A percentile compares a stretch with the other conserved stretches of the same genome.
Evolutionary conservation across 2,888 invertebrate species (phyloP).

Genomic region (Cancer borealis): DNA sequence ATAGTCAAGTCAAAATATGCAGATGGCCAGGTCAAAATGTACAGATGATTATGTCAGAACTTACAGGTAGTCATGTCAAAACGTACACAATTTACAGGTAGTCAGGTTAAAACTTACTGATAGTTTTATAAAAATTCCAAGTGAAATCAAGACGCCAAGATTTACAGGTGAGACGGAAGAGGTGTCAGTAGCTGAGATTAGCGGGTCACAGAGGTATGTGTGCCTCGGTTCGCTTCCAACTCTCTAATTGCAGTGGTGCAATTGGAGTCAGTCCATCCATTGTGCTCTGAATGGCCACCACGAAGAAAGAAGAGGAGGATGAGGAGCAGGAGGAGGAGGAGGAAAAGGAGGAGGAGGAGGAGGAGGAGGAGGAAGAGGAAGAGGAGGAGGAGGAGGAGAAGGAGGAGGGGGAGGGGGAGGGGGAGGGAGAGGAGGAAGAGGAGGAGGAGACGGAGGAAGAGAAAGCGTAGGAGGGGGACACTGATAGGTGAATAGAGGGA

Average conservation of each 20-base stretch:
- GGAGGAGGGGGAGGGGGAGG: neutral
- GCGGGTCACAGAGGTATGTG: neutral
- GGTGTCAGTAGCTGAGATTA: neutral
- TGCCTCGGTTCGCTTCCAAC: neutral
- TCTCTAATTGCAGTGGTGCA: neutral
- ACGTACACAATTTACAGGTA: too few relatives aligned
- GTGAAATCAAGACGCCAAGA: neutral
- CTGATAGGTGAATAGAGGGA: too few relatives aligned
- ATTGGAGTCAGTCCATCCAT: neutral
- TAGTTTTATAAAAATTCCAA: neutral
- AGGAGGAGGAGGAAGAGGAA: neutral
- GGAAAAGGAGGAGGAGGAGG: neutral
- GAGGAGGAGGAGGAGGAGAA: too few relatives aligned
- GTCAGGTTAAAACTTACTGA: too few relatives aligned
- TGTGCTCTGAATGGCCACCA: slow-evolving; percentile 3
- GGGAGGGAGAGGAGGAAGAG: neutral
- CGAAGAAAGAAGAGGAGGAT: neutral
- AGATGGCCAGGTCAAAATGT: too few relatives aligned
- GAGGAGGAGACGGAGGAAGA: neutral
- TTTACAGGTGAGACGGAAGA: neutral
- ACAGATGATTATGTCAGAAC: too few relatives aligned
- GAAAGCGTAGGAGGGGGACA: too few relatives aligned
- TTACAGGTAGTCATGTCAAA: too few relatives aligned
- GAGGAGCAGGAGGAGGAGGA: too few relatives aligned
- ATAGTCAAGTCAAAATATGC: too few relatives aligned